Conservation (phyloP, 2,797 vertebrate species). For the Steatocranus sp. region DNA sequence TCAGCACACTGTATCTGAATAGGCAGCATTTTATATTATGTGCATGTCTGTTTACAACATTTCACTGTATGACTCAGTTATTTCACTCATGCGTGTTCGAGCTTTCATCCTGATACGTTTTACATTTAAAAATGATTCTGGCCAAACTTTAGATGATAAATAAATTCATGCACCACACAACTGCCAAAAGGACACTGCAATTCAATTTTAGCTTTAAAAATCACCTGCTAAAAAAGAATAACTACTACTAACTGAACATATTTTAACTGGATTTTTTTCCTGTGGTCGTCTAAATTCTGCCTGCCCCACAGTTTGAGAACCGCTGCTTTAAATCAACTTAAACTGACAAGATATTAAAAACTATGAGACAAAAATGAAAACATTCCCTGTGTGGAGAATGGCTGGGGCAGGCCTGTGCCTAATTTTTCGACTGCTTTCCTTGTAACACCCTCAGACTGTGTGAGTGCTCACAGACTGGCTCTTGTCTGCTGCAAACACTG, state of each 20-base stretch:
- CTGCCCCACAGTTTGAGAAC: not conserved
- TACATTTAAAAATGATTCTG: not conserved
- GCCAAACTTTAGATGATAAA: not conserved
- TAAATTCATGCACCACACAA: not conserved
- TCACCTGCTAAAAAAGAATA: not conserved
- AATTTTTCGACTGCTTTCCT: not conserved
- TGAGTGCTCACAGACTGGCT: not conserved
- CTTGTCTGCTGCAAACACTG: slow-evolving; percentile 37
- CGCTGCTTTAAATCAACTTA: not conserved
- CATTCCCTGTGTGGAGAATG: not conserved
- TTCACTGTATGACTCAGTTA: not conserved
- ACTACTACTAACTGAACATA: not conserved
- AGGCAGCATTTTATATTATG: not conserved
- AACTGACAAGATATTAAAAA: not conserved
- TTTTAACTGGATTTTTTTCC: not conserved
- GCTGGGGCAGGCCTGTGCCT: not conserved
- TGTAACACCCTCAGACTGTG: not conserved
- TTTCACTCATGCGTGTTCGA: not conserved
- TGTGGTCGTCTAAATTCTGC: not conserved
- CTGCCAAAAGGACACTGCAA: not conserved
- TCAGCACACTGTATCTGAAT: not conserved
- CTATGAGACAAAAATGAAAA: not conserved
- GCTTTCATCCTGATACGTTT: not conserved
- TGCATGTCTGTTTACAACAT: not conserved
- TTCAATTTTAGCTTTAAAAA: not conserved